Evolutionary conservation across 2,797 vertebrate species (phyloP), one percentile per base, ranked within the genome.

Genomic region (Myoxocephalus aenaeus): DNA sequence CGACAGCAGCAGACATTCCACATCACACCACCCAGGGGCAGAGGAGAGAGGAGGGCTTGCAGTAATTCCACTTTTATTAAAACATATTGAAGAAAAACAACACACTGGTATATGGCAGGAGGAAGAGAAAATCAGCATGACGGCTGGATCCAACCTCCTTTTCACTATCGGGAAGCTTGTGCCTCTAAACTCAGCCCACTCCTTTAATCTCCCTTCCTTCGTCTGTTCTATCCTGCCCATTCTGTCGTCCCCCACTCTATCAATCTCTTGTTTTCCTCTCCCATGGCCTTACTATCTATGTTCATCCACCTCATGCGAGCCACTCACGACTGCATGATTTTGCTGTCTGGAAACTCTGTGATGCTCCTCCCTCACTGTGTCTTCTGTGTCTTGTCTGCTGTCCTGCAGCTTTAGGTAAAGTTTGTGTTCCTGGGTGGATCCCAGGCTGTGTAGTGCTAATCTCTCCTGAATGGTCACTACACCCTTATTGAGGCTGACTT

Each of bases 61-160:
- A 70, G 90, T 95, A 96, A 96, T 93, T 92, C 93, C 92, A 86
- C 92, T 95, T 95, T 95, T 95, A 96, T 95, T 95, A 94, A 95
- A 95, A 92, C 75, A 93, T 90, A 92, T 86, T 92, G 90, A 92
- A 91, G 88, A 90, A 91, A 92, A 93, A 93, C 84, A 93, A 89
- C 79, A 89, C 75, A 82, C 77, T 71, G 70, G 59, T 72, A 82
- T 77, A 66, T 79, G 75, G 76, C 48, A 71, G 80, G 42, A 82
- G 82, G 75, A 84, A 50, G 73, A 85, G 82, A 80, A 91, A 92
- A 90, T 90, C 84, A 84, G 83, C 88, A 76, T 89, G 90, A 90
- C 83, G 34, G 67, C 74, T 65, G 42, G 73, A 84, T 86, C 70
- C 70, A 76, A 61, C 40, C 65, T 56, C 73, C 46, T 34, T 48